Percentiles rank a stretch among this genome's conserved stretches.
Evolutionary conservation across 1,140 invertebrate genomes (phyloP).

Genomic region (Sycobia sp.): DNA sequence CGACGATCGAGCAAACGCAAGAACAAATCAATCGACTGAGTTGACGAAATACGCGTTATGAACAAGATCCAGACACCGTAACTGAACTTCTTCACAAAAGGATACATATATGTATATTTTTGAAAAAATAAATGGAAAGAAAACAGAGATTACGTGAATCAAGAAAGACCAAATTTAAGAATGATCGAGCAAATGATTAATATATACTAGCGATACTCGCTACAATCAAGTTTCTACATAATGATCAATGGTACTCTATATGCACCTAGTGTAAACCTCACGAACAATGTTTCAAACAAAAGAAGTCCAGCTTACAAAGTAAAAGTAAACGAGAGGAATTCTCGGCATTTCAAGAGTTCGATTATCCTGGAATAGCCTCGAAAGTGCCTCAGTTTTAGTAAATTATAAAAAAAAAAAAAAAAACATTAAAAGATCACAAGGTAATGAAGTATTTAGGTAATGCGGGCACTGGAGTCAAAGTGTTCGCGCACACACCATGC

Average conservation of each 20-base stretch:
- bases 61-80: conserved; percentile 12
- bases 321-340: conserved; percentile 12
- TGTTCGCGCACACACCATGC: conserved; percentile 15
- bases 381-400: conserved; percentile 54
- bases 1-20: conserved; percentile 41
- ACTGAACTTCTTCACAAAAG: conserved; percentile 23
- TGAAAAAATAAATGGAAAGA: not conserved
- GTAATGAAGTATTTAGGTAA: conserved; percentile 23
- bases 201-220: no score
- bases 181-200: no score
- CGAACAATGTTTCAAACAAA: conserved; percentile 11
- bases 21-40: conserved; percentile 35
- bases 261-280: not conserved
- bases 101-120: conserved; percentile 9
- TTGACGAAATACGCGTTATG: conserved; percentile 10
- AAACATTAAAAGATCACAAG: conserved; percentile 20
- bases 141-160: conserved; percentile 5
- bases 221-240: conserved; percentile 40
- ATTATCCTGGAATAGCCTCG: conserved; percentile 41
- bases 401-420: conserved; percentile 25
- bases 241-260: conserved; percentile 20
- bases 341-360: conserved; percentile 17
- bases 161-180: no score
- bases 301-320: conserved; percentile 25
- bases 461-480: conserved; percentile 25